Conservation (phyloP, 2,797 vertebrate species). For the Cossypha dichroa region DNA sequence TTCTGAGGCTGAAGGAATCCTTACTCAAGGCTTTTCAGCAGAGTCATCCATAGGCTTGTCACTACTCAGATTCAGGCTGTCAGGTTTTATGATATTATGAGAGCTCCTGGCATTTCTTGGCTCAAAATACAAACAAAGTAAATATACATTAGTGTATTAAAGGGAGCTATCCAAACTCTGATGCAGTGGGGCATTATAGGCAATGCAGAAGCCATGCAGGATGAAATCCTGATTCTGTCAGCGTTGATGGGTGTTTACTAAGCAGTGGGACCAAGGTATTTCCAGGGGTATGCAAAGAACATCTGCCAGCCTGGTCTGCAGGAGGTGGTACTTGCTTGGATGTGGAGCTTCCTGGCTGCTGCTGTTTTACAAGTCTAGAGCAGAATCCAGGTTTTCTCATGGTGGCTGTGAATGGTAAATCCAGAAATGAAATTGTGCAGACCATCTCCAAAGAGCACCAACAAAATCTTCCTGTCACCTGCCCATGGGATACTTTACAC, state of each 20-base stretch:
- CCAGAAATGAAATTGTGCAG: not conserved
- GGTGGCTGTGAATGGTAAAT: not conserved
- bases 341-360: not conserved
- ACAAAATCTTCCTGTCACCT: not conserved
- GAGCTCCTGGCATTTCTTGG: not conserved
- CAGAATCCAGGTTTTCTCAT: not conserved
- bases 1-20: not conserved
- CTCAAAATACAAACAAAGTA: not conserved
- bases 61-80: not conserved
- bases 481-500: not conserved
- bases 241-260: not conserved
- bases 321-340: not conserved
- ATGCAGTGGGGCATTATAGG: not conserved
- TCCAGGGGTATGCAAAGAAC: not conserved
- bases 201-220: not conserved
- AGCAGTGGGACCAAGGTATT: not conserved
- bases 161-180: not conserved
- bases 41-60: not conserved
- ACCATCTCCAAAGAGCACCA: not conserved
- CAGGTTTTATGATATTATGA: not conserved
- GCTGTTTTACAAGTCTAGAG: not conserved
- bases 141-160: not conserved
- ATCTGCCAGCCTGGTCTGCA: not conserved
- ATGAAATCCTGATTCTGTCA: not conserved
- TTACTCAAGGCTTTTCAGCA: not conserved